Evolutionary conservation across 2,113 vertebrate genomes (phyloP), one percentile per base, ranked within the genome.

Genomic region (Bujurquina vittata): DNA sequence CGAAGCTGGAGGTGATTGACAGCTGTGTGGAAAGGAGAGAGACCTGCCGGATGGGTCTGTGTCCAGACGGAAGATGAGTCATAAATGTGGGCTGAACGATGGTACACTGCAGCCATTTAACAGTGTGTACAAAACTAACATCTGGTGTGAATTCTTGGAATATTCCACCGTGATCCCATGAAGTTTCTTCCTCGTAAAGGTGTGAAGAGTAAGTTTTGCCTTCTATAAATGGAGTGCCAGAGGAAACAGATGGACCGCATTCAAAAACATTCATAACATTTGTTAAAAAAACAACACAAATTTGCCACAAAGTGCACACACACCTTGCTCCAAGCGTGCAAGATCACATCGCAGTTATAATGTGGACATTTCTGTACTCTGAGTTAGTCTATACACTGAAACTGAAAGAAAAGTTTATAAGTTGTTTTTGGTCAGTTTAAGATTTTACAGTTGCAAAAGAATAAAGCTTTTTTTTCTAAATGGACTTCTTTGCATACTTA

Each of bases 201-300:
- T 0, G 7, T 43, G 62, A 43, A 0, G 37, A 43, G 10, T 43
- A 23, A 1, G 37, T 23, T n/a, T 40, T 9, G n/a, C 4, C 37
- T 43, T 4, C 40, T 43, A 65, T 40, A 23, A 65, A 22, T 43
- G 7, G 37, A 63, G n/a, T 0, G 17, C 15, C 23, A 7, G 10
- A n/a, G 35, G 4, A 43, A 65, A 26, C 8, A 67, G 40, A 46
- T 67, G 9, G 23, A 72, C 20, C 10, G 20, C 4, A 72, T n/a
- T 49, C 5, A 31, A 20, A 20, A 54, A 5, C 17, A 52, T 6
- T 52, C 15, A 5, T 15, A 46, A 46, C 5, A 46, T 15, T 46
- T 46, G 12, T 46, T 46, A 46, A 67, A 67, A 26, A 46, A 33
- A 33, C 31, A 33, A 33, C 33, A 7, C 33, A 33, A 33, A 33